Conservation (phyloP, 1,140 invertebrate species). For the Heliconius hewitsoni region DNA sequence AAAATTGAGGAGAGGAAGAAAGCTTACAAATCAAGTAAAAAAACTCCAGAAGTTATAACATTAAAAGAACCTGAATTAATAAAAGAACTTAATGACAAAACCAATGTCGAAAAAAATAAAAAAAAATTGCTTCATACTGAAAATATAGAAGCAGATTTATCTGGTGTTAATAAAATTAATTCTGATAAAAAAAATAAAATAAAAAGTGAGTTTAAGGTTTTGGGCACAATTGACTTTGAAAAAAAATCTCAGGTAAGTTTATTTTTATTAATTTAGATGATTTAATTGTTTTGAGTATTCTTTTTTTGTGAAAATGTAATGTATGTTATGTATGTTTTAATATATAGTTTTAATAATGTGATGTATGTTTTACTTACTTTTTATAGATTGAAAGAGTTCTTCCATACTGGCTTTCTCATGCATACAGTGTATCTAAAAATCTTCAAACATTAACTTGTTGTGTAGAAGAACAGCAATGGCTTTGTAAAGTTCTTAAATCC, state of each 20-base stretch:
- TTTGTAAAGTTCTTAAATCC: constrained; percentile 85
- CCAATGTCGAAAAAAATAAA: constrained; percentile 21
- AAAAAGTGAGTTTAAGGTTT: constrained; percentile 76
- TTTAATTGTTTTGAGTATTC: too few relatives aligned
- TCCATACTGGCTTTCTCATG: constrained; percentile 93
- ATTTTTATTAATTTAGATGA: too few relatives aligned
- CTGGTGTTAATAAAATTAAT: constrained; percentile 27
- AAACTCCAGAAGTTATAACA: constrained; percentile 53
- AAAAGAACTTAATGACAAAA: constrained; percentile 24
- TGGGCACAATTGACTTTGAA: constrained; percentile 78
- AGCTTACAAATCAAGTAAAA: constrained; percentile 41
- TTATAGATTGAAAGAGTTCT: constrained; percentile 86
- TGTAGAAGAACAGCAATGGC: constrained; percentile 82
- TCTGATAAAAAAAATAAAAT: constrained; percentile 38
- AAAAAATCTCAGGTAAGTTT: constrained; percentile 70
- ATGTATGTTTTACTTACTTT: constrained; percentile 19
- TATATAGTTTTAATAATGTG: too few relatives aligned
- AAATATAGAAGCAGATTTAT: constrained; percentile 32
- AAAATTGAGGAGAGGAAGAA: constrained; percentile 82
- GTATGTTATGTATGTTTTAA: too few relatives aligned
- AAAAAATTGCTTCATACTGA: constrained; percentile 21
- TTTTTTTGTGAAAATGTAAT: too few relatives aligned
- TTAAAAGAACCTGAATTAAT: constrained; percentile 41
- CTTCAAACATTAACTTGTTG: constrained; percentile 83
- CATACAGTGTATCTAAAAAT: constrained; percentile 87